phyloP scores from a whole-genome alignment of 2,888 invertebrate genomes.

The Nomada goodeniana region DNA sequence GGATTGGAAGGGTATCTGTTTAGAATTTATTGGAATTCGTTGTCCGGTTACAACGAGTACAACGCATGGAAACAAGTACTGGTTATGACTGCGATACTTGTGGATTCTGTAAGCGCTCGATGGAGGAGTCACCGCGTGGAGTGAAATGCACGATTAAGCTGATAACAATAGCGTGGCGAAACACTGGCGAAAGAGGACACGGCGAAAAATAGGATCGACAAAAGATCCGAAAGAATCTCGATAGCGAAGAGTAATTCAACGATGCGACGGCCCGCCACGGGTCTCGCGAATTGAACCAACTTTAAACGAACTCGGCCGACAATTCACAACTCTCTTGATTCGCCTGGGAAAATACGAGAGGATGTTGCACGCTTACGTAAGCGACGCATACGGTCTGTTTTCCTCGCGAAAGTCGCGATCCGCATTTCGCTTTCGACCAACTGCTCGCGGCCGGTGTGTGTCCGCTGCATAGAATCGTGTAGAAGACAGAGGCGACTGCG shows the following conservation, averaged over 20 bases:
- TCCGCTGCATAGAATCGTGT: slow-evolving; percentile 6
- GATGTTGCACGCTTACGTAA: slow-evolving; percentile 35
- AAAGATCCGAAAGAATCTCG: too few species aligned
- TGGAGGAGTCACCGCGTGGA: too few species aligned
- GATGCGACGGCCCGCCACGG: too few species aligned
- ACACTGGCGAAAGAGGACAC: too few species aligned
- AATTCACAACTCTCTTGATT: neutral
- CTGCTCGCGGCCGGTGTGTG: slow-evolving; percentile 21
- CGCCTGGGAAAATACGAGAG: slow-evolving; percentile 8
- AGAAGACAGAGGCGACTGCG: slow-evolving; percentile 11
- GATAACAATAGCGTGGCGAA: too few species aligned
- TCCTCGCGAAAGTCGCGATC: slow-evolving; percentile 61
- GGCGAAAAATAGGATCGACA: too few species aligned
- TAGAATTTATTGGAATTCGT: neutral
- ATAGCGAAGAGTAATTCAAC: too few species aligned
- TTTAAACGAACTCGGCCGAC: neutral
- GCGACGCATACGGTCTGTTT: slow-evolving; percentile 42
- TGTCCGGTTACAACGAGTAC: neutral
- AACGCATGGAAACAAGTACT: too few species aligned
- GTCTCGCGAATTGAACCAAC: neutral
- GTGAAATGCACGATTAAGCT: too few species aligned
- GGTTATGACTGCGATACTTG: neutral
- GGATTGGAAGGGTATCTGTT: slow-evolving; percentile 7
- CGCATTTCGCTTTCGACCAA: slow-evolving; percentile 55
- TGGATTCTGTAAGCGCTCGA: neutral